phyloP scores from a whole-genome alignment of 2,797 vertebrate genomes.

The Halcyon leucocephala region DNA sequence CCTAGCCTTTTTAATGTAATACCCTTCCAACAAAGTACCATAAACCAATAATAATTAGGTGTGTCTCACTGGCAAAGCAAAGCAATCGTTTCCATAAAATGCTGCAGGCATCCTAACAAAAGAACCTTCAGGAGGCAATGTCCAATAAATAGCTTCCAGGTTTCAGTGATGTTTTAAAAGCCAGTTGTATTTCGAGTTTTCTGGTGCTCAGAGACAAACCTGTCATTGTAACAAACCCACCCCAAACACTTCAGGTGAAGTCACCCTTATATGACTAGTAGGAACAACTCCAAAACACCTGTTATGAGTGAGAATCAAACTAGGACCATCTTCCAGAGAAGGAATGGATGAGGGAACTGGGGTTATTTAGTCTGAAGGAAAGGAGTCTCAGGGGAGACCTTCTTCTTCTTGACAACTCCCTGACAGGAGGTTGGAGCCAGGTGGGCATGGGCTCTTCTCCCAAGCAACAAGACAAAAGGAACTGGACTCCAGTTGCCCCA shows the following conservation, averaged over 20 bases:
- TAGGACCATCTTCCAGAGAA: background rate
- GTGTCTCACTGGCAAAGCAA: background rate
- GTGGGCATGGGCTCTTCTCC: background rate
- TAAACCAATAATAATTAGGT: conserved; percentile 8
- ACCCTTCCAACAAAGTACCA: background rate
- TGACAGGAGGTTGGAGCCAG: background rate
- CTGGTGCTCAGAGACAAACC: background rate
- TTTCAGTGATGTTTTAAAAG: background rate
- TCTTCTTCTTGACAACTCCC: background rate
- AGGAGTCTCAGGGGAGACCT: background rate
- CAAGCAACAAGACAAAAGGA: no score
- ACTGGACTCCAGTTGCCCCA: no score
- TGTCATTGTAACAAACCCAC: background rate
- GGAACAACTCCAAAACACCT: background rate
- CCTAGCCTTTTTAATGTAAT: background rate
- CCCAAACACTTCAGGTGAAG: accelerated
- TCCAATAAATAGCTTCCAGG: background rate
- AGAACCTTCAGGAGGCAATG: background rate
- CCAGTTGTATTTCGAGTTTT: background rate
- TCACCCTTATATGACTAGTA: background rate
- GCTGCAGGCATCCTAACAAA: background rate
- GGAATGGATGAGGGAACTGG: background rate
- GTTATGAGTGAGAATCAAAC: background rate
- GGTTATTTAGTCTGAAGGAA: background rate
- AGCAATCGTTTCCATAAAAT: background rate